These are phyloP conservation scores for Phoenoteleia sp. DNA, from an alignment of 2,888 invertebrate genomes.

Conservation along the genomic window DNA sequence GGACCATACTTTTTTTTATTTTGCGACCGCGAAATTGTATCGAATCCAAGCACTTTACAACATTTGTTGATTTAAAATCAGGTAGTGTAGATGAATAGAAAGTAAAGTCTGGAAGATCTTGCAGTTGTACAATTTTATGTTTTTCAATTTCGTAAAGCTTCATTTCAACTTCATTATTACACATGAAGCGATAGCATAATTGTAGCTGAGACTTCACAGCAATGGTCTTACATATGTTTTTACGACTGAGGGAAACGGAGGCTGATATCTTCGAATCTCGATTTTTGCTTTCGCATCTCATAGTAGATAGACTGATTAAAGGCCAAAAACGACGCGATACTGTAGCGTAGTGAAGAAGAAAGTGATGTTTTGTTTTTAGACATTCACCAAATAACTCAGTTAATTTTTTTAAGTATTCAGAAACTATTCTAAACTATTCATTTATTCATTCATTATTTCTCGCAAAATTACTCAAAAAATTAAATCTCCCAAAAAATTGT, in stretches of 20 bases:
- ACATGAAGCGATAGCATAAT: constrained; percentile 5
- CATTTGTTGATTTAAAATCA: background rate
- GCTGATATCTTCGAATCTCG: constrained; percentile 30
- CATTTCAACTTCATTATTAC: background rate
- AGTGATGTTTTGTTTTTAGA: constrained; percentile 68
- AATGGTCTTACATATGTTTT: constrained; percentile 25
- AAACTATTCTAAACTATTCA: no score
- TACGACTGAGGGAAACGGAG: constrained; percentile 1
- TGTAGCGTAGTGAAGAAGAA: constrained; percentile 31
- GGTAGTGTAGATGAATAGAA: constrained; percentile 21
- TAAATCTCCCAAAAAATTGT: no score
- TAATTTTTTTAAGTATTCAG: constrained; percentile 52
- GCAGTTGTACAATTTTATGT: constrained; percentile 4
- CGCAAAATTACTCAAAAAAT: no score
- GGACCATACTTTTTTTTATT: constrained; percentile 23
- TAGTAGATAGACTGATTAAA: constrained; percentile 53
- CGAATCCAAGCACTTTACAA: constrained; percentile 19
- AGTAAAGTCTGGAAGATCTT: constrained; percentile 35
- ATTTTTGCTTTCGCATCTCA: constrained; percentile 68
- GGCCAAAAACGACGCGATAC: constrained; percentile 62
- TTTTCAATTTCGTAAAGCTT: constrained; percentile 16
- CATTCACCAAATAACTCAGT: constrained; percentile 36
- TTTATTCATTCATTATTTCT: no score
- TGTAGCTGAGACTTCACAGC: constrained; percentile 20
- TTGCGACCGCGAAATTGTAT: constrained; percentile 33